These are phyloP conservation scores for Melozone crissalis DNA, from an alignment of 2,113 vertebrate species.

Conservation along the genomic window DNA sequence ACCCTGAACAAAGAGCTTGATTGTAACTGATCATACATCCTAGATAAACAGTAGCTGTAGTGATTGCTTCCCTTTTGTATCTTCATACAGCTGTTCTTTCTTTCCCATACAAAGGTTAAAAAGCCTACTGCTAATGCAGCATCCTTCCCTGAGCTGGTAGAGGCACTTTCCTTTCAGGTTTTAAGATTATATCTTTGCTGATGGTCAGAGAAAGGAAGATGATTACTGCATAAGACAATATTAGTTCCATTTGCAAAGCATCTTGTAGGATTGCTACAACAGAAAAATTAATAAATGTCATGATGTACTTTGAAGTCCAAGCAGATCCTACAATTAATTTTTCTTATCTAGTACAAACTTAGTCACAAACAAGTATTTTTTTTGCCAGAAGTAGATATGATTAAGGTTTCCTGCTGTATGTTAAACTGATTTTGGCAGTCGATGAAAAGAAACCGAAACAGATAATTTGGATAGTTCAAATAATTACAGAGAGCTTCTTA, in stretches of 20 bases:
- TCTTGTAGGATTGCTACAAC: background rate
- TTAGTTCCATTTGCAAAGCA: background rate
- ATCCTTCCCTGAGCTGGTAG: background rate
- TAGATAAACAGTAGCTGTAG: background rate
- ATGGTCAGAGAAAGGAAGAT: background rate
- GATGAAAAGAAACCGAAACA: conserved; percentile 4
- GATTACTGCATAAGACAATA: background rate
- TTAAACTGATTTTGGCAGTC: background rate
- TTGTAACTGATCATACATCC: background rate
- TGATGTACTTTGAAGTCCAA: background rate
- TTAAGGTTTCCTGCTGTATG: conserved; percentile 11
- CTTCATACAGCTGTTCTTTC: background rate
- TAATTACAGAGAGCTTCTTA: background rate
- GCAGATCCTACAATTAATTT: conserved; percentile 21
- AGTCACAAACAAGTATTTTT: conserved; percentile 1
- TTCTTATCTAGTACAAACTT: background rate
- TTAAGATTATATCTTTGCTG: background rate
- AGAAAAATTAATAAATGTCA: background rate
- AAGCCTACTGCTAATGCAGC: background rate
- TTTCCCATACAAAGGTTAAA: background rate
- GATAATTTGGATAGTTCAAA: background rate
- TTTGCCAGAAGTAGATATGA: conserved; percentile 1
- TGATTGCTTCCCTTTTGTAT: background rate
- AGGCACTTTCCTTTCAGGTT: background rate
- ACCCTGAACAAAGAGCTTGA: conserved; percentile 8